Evolutionary conservation across 2,113 vertebrate species (phyloP).

Genomic region (Pholis gunnellus): DNA sequence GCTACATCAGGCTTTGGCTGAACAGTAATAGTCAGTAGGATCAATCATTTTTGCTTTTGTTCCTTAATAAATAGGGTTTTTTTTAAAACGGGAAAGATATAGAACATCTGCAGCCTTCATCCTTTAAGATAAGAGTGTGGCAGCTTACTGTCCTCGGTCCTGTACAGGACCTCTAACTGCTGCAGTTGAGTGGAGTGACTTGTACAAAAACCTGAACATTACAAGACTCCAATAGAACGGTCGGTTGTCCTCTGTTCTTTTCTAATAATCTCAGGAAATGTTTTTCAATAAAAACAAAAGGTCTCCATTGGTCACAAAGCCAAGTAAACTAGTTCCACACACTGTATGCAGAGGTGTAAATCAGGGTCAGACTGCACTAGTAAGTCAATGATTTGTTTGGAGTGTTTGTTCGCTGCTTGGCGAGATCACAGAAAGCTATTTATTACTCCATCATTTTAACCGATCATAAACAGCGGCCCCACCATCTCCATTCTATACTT

Average conservation of each 20-base stretch:
- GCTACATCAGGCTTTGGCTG: not conserved
- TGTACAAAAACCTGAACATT: not conserved
- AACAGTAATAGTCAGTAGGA: not conserved
- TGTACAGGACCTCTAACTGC: not conserved
- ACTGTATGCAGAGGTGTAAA: conserved; percentile 1
- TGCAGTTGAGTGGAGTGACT: not conserved
- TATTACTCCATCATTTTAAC: conserved; percentile 8
- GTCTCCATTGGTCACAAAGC: not conserved
- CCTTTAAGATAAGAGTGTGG: not conserved
- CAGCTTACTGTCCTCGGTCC: not conserved
- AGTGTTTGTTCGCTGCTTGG: conserved; percentile 29
- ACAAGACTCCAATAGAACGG: not conserved
- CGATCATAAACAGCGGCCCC: not conserved
- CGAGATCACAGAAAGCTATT: conserved; percentile 36
- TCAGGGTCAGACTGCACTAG: conserved; percentile 2
- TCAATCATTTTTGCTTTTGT: not conserved
- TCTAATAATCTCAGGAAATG: not conserved
- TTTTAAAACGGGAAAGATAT: not conserved
- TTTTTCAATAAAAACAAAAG: not conserved
- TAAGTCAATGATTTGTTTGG: conserved; percentile 37
- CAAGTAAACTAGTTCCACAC: conserved; percentile 1
- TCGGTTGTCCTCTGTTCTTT: not conserved
- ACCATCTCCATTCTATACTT: not conserved
- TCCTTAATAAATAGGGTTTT: not conserved
- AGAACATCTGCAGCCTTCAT: too few relatives aligned